Evolutionary conservation across 2,113 vertebrate genomes (phyloP).

Genomic region (Capreolus pygargus): DNA sequence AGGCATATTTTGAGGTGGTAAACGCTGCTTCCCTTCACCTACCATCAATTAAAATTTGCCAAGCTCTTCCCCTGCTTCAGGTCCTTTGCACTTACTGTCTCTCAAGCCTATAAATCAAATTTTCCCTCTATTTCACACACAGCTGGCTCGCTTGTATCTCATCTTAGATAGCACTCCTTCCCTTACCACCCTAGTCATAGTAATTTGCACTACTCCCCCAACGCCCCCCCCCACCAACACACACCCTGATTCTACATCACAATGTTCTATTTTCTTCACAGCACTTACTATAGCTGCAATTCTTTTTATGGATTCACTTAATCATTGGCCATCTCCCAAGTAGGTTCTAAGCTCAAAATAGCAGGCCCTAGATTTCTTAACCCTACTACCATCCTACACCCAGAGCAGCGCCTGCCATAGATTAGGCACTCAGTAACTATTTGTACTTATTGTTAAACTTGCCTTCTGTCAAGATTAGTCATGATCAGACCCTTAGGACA

Average conservation of each 20-base stretch:
- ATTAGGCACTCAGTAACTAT: not conserved
- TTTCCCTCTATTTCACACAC: not conserved
- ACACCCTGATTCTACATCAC: not conserved
- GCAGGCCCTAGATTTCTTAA: not conserved
- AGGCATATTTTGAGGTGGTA: not conserved
- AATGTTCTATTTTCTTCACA: not conserved
- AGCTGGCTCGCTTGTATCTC: not conserved
- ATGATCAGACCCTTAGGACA: not conserved
- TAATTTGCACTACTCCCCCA: not conserved
- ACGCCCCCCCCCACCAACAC: not conserved
- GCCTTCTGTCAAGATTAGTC: not conserved
- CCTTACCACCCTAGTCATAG: not conserved
- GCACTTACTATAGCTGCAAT: not conserved
- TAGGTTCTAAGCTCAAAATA: not conserved
- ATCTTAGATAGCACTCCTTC: not conserved
- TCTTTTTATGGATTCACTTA: not conserved
- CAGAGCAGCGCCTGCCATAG: not conserved
- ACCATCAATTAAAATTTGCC: not conserved
- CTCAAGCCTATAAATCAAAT: not conserved
- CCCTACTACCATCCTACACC: not conserved
- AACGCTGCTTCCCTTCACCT: not conserved
- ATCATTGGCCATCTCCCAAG: not conserved
- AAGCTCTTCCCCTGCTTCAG: not conserved
- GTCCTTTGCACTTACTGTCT: slow-evolving; percentile 25
- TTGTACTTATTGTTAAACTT: not conserved